Conservation (phyloP, 2,113 vertebrate genomes). For the Cricetomys ansorgei region DNA sequence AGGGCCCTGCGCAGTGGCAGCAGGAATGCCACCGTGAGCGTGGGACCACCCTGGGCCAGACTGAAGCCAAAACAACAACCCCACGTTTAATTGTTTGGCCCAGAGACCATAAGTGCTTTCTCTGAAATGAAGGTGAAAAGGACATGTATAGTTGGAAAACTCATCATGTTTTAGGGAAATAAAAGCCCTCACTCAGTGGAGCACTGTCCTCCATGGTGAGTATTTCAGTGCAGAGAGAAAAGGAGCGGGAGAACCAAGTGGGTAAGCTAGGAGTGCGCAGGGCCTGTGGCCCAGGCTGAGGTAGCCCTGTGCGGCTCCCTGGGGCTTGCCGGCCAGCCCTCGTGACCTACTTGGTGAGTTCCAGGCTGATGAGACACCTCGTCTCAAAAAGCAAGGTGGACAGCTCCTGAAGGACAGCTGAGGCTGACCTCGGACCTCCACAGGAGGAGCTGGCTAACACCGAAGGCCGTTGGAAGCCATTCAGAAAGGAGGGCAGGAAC, state of each 20-base stretch:
- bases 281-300: background rate
- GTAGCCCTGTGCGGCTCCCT: background rate
- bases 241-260: background rate
- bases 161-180: background rate
- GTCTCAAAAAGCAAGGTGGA: background rate
- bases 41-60: background rate
- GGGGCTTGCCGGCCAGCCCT: background rate
- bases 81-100: background rate
- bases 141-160: background rate
- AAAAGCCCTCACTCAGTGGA: background rate
- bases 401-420: background rate
- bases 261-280: background rate
- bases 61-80: background rate
- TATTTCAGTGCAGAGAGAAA: background rate
- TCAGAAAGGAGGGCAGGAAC: background rate
- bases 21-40: no score
- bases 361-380: background rate
- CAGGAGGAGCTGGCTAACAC: background rate
- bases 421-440: background rate
- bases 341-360: background rate
- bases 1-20: background rate
- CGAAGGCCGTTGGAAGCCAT: background rate
- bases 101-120: background rate
- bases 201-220: background rate
- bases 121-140: constrained; percentile 8